Conservation (phyloP, 2,797 vertebrate species). For the Pipistrellus pygmaeus region DNA sequence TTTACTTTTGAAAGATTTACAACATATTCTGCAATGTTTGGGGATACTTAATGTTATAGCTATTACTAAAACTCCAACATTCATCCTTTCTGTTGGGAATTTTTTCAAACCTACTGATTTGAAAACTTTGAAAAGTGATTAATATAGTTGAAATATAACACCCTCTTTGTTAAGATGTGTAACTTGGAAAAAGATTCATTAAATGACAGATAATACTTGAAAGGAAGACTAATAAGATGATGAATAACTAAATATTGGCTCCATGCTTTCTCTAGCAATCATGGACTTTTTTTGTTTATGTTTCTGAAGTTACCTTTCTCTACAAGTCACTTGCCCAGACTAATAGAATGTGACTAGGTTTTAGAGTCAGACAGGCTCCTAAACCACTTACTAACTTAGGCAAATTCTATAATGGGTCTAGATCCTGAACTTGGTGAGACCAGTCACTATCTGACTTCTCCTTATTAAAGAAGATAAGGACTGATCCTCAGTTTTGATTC, state of each 20-base stretch:
- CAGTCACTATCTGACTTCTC: background rate
- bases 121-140: slow-evolving; percentile 11
- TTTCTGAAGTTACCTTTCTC: background rate
- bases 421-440: background rate
- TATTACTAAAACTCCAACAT: background rate
- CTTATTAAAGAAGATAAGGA: background rate
- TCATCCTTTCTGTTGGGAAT: slow-evolving; percentile 14
- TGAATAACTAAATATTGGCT: background rate
- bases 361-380: background rate
- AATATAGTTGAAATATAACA: background rate
- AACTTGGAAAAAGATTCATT: slow-evolving; percentile 9
- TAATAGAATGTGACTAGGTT: background rate
- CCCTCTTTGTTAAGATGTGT: background rate
- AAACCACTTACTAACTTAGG: background rate
- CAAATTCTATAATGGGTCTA: background rate
- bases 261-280: background rate
- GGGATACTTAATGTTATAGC: background rate
- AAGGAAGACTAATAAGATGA: background rate
- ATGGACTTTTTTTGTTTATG: background rate
- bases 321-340: background rate
- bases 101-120: background rate
- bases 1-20: background rate
- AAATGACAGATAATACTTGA: background rate
- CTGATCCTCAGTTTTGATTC: slow-evolving; percentile 3
- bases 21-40: slow-evolving; percentile 1